Evolutionary conservation across 2,888 invertebrate genomes (phyloP).

Genomic region (Portevinia maculata): DNA sequence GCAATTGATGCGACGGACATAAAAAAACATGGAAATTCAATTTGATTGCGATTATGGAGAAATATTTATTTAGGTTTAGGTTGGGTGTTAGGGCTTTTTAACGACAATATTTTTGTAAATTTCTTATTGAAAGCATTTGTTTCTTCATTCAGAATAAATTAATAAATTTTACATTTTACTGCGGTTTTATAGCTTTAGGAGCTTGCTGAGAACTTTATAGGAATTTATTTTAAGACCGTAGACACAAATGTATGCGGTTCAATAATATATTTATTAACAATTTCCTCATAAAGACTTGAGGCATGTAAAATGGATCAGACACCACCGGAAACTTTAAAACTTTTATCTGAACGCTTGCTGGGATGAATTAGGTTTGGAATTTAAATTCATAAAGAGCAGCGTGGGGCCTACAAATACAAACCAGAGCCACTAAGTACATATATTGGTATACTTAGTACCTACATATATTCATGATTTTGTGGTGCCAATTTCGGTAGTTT

Average conservation of each 20-base stretch:
- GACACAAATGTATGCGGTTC: not conserved
- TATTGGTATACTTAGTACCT: too few relatives aligned
- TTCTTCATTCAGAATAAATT: conserved; percentile 44
- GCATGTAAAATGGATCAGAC: not conserved
- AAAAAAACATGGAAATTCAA: conserved; percentile 58
- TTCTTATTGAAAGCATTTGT: not conserved
- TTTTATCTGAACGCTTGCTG: too few relatives aligned
- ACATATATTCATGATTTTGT: too few relatives aligned
- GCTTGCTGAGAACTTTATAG: conserved; percentile 25
- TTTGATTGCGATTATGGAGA: conserved; percentile 67
- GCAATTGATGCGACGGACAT: conserved; percentile 23
- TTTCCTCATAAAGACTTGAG: not conserved
- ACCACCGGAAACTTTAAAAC: too few relatives aligned
- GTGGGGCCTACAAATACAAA: too few relatives aligned
- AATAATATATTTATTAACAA: conserved; percentile 9
- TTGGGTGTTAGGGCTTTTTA: conserved; percentile 32
- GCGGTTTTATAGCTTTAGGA: conserved; percentile 32
- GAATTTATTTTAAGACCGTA: conserved; percentile 1
- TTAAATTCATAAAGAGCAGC: too few relatives aligned
- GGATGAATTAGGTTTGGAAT: too few relatives aligned
- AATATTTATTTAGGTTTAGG: conserved; percentile 28
- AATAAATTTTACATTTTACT: conserved; percentile 62
- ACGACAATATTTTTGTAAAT: conserved; percentile 27
- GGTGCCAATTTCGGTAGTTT: too few relatives aligned
- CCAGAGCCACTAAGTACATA: too few relatives aligned